Percentiles rank a stretch among this genome's conserved stretches.
phyloP scores from a whole-genome alignment of 2,113 vertebrate genomes.

The Xenopus tropicalis region DNA sequence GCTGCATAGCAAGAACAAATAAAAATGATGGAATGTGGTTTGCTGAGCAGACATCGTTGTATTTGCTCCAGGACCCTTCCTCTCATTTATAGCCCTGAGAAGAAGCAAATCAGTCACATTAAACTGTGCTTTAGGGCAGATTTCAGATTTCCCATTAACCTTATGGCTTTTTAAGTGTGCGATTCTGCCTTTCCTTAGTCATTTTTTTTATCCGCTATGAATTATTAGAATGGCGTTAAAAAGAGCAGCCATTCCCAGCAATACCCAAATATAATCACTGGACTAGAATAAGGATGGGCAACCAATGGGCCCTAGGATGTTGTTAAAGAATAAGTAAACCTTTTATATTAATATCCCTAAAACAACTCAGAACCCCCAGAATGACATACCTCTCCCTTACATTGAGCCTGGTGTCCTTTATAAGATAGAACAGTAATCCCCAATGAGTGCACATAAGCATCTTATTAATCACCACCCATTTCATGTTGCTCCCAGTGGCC shows the following conservation, averaged over 20 bases:
- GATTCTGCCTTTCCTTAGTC: background rate
- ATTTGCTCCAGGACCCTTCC: background rate
- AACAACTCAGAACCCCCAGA: too few relatives aligned
- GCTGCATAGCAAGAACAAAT: too few relatives aligned
- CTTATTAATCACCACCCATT: too few relatives aligned
- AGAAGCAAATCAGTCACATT: background rate
- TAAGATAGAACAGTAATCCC: too few relatives aligned
- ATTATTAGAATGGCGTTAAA: background rate
- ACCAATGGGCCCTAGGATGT: too few relatives aligned
- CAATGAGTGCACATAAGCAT: too few relatives aligned
- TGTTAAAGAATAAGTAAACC: too few relatives aligned
- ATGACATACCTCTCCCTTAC: too few relatives aligned
- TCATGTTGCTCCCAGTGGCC: too few relatives aligned
- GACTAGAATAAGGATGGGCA: background rate
- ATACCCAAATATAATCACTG: background rate
- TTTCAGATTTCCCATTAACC: background rate
- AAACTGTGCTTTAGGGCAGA: background rate
- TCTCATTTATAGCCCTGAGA: background rate
- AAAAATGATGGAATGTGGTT: background rate
- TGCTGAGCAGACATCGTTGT: background rate
- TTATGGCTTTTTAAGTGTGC: background rate
- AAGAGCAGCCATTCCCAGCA: too few relatives aligned
- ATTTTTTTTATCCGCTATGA: background rate
- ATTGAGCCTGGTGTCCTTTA: too few relatives aligned
- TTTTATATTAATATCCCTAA: too few relatives aligned